Evolutionary conservation across 2,113 vertebrate genomes (phyloP).

Genomic region (Elachura formosa): DNA sequence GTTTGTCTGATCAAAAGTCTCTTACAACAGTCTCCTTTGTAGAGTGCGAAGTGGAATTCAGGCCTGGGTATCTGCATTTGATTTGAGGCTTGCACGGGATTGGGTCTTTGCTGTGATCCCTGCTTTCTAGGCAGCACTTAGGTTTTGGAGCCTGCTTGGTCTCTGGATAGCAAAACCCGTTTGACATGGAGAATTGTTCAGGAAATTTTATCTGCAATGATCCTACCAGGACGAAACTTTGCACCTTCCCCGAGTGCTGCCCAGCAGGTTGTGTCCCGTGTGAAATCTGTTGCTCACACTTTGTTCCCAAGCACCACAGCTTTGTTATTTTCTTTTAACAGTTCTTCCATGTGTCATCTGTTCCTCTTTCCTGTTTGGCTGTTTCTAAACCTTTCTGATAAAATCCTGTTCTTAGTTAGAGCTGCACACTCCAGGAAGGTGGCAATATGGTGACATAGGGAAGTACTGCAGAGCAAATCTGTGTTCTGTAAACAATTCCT

Average conservation of each 20-base stretch:
- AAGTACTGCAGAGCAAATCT: neutral
- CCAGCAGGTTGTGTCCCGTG: neutral
- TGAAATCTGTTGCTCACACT: neutral
- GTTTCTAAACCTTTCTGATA: neutral
- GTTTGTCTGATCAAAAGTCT: neutral
- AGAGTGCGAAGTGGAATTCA: neutral
- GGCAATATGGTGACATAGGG: fast-evolving
- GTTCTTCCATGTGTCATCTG: neutral
- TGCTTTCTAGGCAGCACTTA: neutral
- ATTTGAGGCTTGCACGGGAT: neutral
- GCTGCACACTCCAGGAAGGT: neutral
- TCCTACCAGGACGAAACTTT: neutral
- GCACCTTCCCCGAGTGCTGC: neutral
- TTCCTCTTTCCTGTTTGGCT: neutral
- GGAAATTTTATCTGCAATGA: neutral
- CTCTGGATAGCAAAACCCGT: neutral
- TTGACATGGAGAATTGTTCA: neutral
- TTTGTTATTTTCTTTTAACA: neutral
- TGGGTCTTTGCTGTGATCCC: neutral
- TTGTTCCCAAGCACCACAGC: neutral
- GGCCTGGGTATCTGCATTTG: neutral
- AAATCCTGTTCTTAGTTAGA: neutral
- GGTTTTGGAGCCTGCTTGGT: fast-evolving
- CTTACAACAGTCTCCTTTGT: neutral
- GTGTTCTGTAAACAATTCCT: neutral